Evolutionary conservation across 1,140 invertebrate genomes (phyloP).

Genomic region (Drosophila suzukii): DNA sequence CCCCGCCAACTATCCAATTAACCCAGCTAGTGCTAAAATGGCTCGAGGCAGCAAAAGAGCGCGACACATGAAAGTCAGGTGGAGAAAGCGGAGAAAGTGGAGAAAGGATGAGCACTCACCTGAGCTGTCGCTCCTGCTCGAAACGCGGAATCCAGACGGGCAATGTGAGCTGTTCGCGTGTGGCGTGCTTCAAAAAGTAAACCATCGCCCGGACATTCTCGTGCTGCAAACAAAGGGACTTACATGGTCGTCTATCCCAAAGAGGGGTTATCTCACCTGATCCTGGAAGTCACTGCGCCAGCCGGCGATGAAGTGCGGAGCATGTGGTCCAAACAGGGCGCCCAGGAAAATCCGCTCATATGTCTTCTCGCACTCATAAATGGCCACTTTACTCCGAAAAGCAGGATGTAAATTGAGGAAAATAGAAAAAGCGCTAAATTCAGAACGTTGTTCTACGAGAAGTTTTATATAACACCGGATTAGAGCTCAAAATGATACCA

Average conservation of each 20-base stretch:
- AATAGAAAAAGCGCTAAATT: too few species aligned
- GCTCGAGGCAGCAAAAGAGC: slow-evolving; percentile 32
- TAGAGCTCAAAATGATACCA: too few species aligned
- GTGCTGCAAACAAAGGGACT: slow-evolving; percentile 84
- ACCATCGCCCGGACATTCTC: slow-evolving; percentile 90
- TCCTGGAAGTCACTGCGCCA: slow-evolving; percentile 93
- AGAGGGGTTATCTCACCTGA: slow-evolving; percentile 70
- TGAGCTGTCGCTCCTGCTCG: slow-evolving; percentile 75
- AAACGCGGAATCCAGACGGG: slow-evolving; percentile 79
- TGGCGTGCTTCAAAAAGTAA: slow-evolving; percentile 91
- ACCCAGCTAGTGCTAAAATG: slow-evolving; percentile 35
- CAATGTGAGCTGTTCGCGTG: slow-evolving; percentile 72
- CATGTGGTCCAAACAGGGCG: slow-evolving; percentile 91
- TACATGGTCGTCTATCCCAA: slow-evolving; percentile 9
- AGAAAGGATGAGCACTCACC: slow-evolving; percentile 58
- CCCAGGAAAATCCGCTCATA: slow-evolving; percentile 92
- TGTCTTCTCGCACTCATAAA: slow-evolving; percentile 91
- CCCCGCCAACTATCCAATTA: slow-evolving; percentile 37
- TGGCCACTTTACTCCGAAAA: slow-evolving; percentile 85
- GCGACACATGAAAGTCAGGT: slow-evolving; percentile 25
- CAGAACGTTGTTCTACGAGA: too few species aligned
- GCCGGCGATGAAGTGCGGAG: slow-evolving; percentile 91
- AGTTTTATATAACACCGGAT: too few species aligned
- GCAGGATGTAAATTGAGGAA: too few species aligned
- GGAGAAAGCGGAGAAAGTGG: slow-evolving; percentile 8